These are phyloP conservation scores for Tetramorium parvispinum DNA, from an alignment of 1,140 invertebrate genomes.

Conservation along the genomic window DNA sequence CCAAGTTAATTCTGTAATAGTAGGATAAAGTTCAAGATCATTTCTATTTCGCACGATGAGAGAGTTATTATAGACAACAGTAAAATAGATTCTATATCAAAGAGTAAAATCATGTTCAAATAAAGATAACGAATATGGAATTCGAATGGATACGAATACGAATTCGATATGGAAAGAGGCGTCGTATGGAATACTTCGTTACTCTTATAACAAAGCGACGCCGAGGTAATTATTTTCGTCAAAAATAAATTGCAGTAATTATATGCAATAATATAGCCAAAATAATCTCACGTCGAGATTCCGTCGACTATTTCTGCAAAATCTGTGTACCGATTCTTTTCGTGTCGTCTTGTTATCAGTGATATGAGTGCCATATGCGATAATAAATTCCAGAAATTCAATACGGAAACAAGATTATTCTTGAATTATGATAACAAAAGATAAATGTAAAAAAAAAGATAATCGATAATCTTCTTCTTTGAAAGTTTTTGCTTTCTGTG, in stretches of 20 bases:
- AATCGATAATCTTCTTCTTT: neutral
- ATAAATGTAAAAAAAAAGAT: neutral
- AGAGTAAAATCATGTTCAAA: neutral
- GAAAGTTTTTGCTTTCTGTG: neutral
- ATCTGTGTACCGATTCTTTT: neutral
- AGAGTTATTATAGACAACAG: neutral
- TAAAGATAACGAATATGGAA: too few relatives aligned
- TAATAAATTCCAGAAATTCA: neutral
- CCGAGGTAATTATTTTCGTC: neutral
- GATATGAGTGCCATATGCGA: neutral
- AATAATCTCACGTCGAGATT: conserved; percentile 5
- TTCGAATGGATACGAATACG: too few relatives aligned
- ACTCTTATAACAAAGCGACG: neutral
- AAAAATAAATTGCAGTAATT: neutral
- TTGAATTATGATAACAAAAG: neutral
- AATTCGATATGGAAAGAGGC: neutral
- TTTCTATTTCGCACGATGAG: neutral
- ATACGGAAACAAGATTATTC: neutral
- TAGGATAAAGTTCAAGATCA: neutral
- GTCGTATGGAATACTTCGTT: neutral
- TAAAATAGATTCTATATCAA: neutral
- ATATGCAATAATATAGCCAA: neutral
- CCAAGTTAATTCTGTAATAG: neutral
- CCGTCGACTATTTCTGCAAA: neutral
- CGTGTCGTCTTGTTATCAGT: neutral